phyloP scores from a whole-genome alignment of 1,140 invertebrate species.

The Capitella teleta region DNA sequence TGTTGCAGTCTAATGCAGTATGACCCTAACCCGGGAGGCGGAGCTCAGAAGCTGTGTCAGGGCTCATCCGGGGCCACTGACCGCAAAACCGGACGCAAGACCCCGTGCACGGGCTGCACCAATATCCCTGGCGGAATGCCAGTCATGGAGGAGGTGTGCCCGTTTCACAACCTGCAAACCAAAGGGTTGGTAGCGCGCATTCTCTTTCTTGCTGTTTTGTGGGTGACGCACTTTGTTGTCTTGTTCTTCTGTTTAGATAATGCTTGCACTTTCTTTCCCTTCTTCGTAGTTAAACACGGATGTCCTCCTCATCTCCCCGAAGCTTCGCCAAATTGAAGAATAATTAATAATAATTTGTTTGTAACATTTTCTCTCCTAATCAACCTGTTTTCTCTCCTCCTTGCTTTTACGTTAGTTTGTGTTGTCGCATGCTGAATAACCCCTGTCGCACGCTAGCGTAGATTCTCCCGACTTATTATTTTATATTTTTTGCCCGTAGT shows the following conservation, averaged over 20 bases:
- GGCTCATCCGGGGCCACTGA: slow-evolving; percentile 12
- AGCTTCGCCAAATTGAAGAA: no score
- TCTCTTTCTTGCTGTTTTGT: background rate
- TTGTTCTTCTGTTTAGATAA: no score
- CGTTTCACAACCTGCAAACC: slow-evolving; percentile 42
- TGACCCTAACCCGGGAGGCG: slow-evolving; percentile 37
- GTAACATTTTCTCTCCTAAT: no score
- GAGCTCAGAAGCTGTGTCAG: no score
- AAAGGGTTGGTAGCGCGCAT: slow-evolving; percentile 40
- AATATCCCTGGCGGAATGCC: slow-evolving; percentile 24
- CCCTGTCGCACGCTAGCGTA: background rate
- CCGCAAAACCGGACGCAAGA: background rate
- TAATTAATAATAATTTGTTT: no score
- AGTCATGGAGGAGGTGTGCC: slow-evolving; percentile 42
- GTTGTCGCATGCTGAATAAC: no score
- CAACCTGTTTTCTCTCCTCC: no score
- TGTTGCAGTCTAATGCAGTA: slow-evolving; percentile 32
- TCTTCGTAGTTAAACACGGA: no score
- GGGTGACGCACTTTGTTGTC: no score
- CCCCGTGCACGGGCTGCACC: slow-evolving; percentile 12
- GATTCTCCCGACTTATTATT: background rate
- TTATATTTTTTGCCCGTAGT: slow-evolving; percentile 46
- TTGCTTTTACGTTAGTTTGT: no score
- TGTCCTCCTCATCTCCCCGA: no score
- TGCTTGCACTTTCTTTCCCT: no score